phyloP scores from a whole-genome alignment of 2,113 vertebrate genomes.

The Tylochromis polylepis region DNA sequence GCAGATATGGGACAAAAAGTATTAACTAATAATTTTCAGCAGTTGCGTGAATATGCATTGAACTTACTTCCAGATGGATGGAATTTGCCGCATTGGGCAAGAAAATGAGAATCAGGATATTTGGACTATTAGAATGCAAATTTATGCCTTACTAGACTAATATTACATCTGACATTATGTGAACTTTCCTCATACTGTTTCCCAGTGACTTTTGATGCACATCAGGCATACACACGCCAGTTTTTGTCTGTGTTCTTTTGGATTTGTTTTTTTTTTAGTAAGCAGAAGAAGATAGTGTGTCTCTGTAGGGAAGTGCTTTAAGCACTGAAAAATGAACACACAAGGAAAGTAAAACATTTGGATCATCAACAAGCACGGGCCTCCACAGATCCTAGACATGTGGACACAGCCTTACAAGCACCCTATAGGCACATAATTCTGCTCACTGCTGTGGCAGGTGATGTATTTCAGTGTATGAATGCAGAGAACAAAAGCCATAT shows the following conservation, averaged over 20 bases:
- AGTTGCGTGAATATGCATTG: conserved; percentile 13
- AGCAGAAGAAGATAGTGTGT: background rate
- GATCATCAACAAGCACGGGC: background rate
- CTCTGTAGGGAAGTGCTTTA: background rate
- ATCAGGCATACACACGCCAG: background rate
- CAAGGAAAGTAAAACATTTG: conserved; percentile 20
- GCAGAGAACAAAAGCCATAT: background rate
- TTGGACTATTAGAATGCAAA: conserved; percentile 2
- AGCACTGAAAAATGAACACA: background rate
- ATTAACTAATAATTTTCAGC: conserved; percentile 25
- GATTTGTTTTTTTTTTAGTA: background rate
- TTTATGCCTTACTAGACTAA: conserved; percentile 10
- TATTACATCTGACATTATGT: background rate
- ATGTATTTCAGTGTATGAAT: background rate
- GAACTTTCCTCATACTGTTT: conserved; percentile 3
- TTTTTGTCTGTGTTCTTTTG: background rate
- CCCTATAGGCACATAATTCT: conserved; percentile 13
- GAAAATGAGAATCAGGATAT: conserved; percentile 1
- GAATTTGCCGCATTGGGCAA: background rate
- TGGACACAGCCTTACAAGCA: background rate
- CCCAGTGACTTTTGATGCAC: conserved; percentile 6
- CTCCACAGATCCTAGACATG: conserved; percentile 3
- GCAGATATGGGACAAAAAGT: background rate
- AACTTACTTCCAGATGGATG: conserved; percentile 18
- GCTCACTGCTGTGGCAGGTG: background rate